Evolutionary conservation across 2,113 vertebrate genomes (phyloP), one percentile per base, ranked within the genome.

Genomic region (Catharus fuscescens): DNA sequence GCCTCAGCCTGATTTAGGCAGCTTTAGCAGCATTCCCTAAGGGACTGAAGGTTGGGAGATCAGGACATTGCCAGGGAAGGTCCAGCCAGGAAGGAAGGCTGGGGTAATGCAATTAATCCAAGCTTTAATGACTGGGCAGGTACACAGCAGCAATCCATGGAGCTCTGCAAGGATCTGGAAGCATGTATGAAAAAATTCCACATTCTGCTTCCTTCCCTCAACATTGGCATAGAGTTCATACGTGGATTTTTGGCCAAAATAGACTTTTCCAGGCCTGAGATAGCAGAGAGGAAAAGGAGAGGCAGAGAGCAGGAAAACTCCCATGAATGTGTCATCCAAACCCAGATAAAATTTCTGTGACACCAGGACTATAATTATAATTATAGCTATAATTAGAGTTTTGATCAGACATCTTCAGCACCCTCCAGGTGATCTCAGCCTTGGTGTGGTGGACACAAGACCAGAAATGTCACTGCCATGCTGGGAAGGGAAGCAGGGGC

Each of bases 261-360:
- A 95, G 57, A 79, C 42, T 50, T 95, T 81, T 91, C 72, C 29
- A 40, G 8, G 70, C 20, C 64, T 67, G 71, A 91, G 87, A 96
- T 77, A 95, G 71, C 24, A 92, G 59, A 93, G 73, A 93, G 95
- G 96, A 94, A 97, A 92, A 96, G 88, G 90, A 94, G 92, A 93
- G 84, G 87, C 74, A 74, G 69, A 20, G 70, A 78, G 44, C 28
- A 93, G 74, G 92, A 82, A 90, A 87, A 32, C 71, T 94, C 90
- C 85, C 85, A 70, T 56, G 62, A 10, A 76, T 36, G 56, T 86
- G 85, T 77, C 92, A 95, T 90, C 54, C 59, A 73, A 96, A 47
- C 34, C 62, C 60, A 88, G 90, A 95, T 83, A 96, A 94, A 87
- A 57, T 18, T 57, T 69, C 70, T 80, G 54, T 86, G 78, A 72